Base-by-base conservation (phyloP, 2,797 vertebrate species). In the Tolypeutes matacus region DNA sequence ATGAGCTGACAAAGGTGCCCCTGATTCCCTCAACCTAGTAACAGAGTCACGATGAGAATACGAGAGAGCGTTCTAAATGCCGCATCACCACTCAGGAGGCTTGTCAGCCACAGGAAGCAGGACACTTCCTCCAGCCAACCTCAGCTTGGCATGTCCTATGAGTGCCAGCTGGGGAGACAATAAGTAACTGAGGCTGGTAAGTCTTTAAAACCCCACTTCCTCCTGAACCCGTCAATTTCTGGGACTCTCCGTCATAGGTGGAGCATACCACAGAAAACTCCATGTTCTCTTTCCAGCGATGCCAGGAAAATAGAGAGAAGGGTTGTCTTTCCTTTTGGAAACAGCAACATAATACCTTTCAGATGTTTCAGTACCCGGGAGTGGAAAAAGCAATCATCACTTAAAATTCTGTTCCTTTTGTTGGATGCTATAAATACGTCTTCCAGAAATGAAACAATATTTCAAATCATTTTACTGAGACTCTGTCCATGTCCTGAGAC, bases 11-110 rank as follows among this genome's bases (percentile, higher is more conserved):
- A 29, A 75, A 49, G 62, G 67, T 13, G 4, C 7, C 10, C 2
- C 3, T 6, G 3, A 17, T 0, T 9, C 49, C 34, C 5, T 84
- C 31, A 13, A 76, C 31, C 73, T 6, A 9, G 58, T 29, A 51
- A 93, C 25, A 65, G 18, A 87, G 42, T 17, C 36, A 77, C 29
- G 39, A 13, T 20, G 31, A 84, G n/a, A 75, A 34, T 1, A 58
- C 0, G 0, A 42, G 23, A 49, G 25, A 12, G 4, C 0, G 2
- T 39, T 51, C 8, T 29, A 65, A 80, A 83, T 0, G 4, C 36
- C 75, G 67, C 20, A 4, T 10, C 9, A 31, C 25, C 17, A 27
- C 1, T 13, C 5, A n/a, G 1, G 25, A 85, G 18, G 27, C 12
- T 18, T 42, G 34, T 87, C 92, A 64, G n/a, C 31, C 75, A 46